Base-by-base conservation (phyloP, 2,113 vertebrate species). In the Nycticryphes semicollaris region DNA sequence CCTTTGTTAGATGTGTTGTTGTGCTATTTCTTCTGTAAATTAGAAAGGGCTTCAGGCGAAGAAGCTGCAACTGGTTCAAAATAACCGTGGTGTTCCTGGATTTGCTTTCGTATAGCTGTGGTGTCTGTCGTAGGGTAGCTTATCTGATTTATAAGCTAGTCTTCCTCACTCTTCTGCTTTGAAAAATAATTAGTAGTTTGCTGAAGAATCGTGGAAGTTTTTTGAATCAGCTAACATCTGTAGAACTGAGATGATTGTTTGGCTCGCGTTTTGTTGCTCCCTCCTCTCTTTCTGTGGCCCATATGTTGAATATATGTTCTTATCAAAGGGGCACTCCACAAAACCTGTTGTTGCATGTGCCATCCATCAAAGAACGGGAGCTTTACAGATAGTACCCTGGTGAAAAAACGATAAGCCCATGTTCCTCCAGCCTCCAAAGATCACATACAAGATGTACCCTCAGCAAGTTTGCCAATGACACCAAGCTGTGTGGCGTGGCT, bases 291-390 rank as follows among this genome's bases (percentile, higher is more conserved):
- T 68, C 53, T 6, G 23, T 43, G 37, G 30, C 66, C 28, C 25
- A n/a, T n/a, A n/a, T n/a, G n/a, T n/a, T n/a, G n/a, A n/a, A n/a
- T n/a, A n/a, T n/a, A n/a, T n/a, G n/a, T n/a, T n/a, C n/a, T n/a
- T n/a, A n/a, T n/a, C n/a, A n/a, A n/a, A n/a, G n/a, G n/a, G n/a
- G n/a, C n/a, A n/a, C n/a, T n/a, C n/a, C n/a, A n/a, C n/a, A n/a
- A n/a, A 59, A n/a, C n/a, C 83, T 13, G 0, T 79, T 88, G 19
- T 73, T 62, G 16, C 0, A 1, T 1, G 0, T 88, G 54, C 19
- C 14, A 12, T 74, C 23, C 10, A 3, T 78, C 86, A 47, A 23
- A 63, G 79, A 90, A 83, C 25, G 19, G 19, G 22, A 50, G 27
- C 53, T 86, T 67, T 63, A 39, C 31, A 78, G 63, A 47, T 30